Evolutionary conservation across 2,113 vertebrate genomes (phyloP).

Genomic region (Pituophis catenifer): DNA sequence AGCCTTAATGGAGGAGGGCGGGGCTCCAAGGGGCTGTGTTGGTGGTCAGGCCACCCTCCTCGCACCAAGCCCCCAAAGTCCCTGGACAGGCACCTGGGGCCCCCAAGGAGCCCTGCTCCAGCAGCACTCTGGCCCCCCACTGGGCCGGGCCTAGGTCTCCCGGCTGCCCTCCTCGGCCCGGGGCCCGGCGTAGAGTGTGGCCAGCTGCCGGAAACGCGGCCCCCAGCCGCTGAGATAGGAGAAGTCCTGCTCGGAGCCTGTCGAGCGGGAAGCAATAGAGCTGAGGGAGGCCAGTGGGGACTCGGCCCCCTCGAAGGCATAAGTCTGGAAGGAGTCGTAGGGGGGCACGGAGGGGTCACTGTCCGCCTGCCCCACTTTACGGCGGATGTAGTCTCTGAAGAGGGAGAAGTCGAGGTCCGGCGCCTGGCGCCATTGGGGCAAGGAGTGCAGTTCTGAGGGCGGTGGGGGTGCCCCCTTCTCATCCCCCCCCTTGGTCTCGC

Average conservation of each 20-base stretch:
- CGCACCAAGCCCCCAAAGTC: neutral
- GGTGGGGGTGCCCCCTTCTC: slow-evolving; percentile 67
- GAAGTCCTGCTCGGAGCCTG: slow-evolving; percentile 93
- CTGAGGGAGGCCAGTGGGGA: slow-evolving; percentile 91
- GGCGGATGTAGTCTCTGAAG: slow-evolving; percentile 93
- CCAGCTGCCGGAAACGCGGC: slow-evolving; percentile 92
- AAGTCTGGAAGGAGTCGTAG: slow-evolving; percentile 98
- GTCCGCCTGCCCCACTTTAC: slow-evolving; percentile 95
- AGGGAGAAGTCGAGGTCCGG: slow-evolving; percentile 86
- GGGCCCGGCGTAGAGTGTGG: slow-evolving; percentile 81
- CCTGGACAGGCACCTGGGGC: neutral
- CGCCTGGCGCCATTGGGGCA: slow-evolving; percentile 85
- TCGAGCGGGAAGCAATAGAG: slow-evolving; percentile 92
- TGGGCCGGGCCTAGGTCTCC: slow-evolving; percentile 78
- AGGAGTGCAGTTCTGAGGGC: slow-evolving; percentile 77
- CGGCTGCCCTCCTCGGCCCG: slow-evolving; percentile 66
- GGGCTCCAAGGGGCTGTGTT: neutral
- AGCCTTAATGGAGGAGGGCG: slow-evolving; percentile 7
- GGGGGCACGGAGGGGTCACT: slow-evolving; percentile 92
- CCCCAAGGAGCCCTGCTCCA: neutral
- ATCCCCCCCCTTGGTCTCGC: slow-evolving; percentile 81
- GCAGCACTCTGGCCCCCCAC: accelerated
- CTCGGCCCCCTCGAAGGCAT: slow-evolving; percentile 91
- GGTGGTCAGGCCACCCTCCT: neutral
- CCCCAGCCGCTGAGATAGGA: slow-evolving; percentile 94